Conservation (phyloP, 2,797 vertebrate genomes). For the Myotis pilosus region DNA sequence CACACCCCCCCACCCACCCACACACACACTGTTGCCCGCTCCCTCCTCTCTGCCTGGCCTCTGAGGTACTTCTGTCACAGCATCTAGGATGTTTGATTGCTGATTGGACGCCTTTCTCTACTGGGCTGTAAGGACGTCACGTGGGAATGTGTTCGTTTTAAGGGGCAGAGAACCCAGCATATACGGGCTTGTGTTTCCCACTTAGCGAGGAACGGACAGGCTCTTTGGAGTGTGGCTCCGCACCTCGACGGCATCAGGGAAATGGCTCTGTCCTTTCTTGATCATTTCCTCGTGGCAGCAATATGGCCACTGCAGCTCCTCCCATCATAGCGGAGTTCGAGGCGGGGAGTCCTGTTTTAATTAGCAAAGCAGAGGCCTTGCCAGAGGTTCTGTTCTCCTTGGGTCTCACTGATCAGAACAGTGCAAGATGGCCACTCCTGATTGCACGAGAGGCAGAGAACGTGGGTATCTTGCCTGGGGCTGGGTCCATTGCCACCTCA, state of each 20-base stretch:
- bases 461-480: neutral
- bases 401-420: neutral
- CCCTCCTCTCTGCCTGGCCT: neutral
- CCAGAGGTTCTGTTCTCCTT: neutral
- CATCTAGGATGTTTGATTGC: neutral
- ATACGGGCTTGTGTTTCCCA: neutral
- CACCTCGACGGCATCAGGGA: neutral
- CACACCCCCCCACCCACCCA: neutral
- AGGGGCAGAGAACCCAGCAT: neutral
- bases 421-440: neutral
- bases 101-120: neutral
- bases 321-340: neutral
- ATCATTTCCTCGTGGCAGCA: neutral
- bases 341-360: neutral
- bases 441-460: neutral
- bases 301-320: neutral
- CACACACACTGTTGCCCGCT: neutral
- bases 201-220: neutral
- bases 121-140: neutral
- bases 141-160: constrained; percentile 21
- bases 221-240: neutral
- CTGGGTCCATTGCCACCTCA: neutral
- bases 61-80: neutral
- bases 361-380: neutral
- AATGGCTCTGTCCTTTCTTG: neutral